Percentiles rank a stretch among this genome's conserved stretches.
These are phyloP conservation scores for Diadophis punctatus DNA, from an alignment of 2,113 vertebrate species.

Conservation along the genomic window DNA sequence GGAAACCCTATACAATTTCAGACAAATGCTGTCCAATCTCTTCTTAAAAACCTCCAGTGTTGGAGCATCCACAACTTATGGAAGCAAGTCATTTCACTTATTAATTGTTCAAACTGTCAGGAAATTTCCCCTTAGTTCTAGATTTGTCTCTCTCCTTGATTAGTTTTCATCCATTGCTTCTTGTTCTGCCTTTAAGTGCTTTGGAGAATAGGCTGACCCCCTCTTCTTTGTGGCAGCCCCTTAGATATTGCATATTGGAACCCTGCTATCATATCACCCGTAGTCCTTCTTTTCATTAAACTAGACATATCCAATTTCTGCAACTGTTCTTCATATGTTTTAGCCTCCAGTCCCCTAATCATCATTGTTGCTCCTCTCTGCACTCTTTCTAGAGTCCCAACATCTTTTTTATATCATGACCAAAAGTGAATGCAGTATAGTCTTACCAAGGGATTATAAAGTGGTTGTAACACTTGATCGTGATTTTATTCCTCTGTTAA, in stretches of 20 bases:
- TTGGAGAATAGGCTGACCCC: background rate
- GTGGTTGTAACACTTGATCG: background rate
- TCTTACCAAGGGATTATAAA: background rate
- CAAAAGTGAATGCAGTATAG: background rate
- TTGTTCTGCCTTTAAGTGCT: background rate
- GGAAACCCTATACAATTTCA: background rate
- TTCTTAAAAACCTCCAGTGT: background rate
- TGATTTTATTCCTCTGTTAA: background rate
- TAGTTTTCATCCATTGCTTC: background rate
- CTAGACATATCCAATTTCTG: background rate
- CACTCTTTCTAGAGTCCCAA: background rate
- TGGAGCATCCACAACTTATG: background rate
- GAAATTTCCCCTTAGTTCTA: background rate
- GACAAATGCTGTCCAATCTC: background rate
- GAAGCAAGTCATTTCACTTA: background rate
- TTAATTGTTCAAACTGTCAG: background rate
- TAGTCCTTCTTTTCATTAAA: background rate
- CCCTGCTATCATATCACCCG: background rate
- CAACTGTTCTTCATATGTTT: background rate
- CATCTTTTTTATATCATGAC: background rate
- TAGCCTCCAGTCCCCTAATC: background rate
- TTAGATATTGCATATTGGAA: background rate
- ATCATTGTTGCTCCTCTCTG: background rate
- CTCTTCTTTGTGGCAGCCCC: background rate
- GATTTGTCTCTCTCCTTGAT: background rate